A percentile compares a stretch with the other conserved stretches of the same genome.
These are phyloP conservation scores for Lycia hirtaria DNA, from an alignment of 2,888 invertebrate species.

Conservation along the genomic window DNA sequence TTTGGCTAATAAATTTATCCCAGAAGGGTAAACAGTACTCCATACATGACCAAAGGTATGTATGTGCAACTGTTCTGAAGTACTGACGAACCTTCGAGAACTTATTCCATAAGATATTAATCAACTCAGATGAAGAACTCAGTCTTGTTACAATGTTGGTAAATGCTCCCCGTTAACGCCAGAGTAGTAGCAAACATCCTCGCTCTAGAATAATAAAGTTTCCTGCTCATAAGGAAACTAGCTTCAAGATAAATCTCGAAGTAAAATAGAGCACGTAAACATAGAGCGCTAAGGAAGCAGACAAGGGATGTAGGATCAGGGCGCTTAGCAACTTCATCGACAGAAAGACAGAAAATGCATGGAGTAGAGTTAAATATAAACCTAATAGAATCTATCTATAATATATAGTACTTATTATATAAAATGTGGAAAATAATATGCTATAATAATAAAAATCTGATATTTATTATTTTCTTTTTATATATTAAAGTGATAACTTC, in stretches of 20 bases:
- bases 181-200: constrained; percentile 12
- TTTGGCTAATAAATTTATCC: no score
- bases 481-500: no score
- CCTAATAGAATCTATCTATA: no score
- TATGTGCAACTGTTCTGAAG: no score
- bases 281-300: constrained; percentile 1
- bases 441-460: no score
- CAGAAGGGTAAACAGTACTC: no score
- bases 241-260: constrained; percentile 27
- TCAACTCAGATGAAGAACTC: neutral
- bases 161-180: constrained; percentile 4
- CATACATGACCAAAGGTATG: no score
- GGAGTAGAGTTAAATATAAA: no score
- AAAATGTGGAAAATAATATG: no score
- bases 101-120: neutral
- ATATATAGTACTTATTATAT: no score
- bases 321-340: constrained; percentile 1
- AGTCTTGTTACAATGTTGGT: neutral
- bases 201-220: constrained; percentile 19
- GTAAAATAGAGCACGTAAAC: constrained; percentile 25
- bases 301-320: constrained; percentile 12
- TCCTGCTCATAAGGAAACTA: constrained; percentile 21
- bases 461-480: no score
- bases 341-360: neutral
- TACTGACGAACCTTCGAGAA: neutral